Conservation (phyloP, 2,888 invertebrate genomes). For the Acanthosepion esculentum region DNA sequence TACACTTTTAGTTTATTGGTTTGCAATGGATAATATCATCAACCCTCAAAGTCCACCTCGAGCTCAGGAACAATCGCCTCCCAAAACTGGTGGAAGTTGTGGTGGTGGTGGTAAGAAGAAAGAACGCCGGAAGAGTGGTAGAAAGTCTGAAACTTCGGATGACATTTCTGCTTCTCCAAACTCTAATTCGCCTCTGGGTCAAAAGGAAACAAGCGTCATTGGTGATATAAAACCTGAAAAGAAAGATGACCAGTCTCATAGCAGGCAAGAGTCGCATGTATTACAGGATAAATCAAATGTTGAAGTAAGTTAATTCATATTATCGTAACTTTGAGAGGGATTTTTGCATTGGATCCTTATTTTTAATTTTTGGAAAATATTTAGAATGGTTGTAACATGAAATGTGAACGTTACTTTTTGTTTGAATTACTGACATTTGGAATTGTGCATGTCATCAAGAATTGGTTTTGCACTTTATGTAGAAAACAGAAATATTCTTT, state of each 20-base stretch:
- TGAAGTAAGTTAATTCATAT: background rate
- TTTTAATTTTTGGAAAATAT: too few relatives aligned
- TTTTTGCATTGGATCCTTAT: too few relatives aligned
- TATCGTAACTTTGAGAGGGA: too few relatives aligned
- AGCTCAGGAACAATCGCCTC: background rate
- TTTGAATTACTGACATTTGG: too few relatives aligned
- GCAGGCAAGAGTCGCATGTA: background rate
- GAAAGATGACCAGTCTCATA: background rate
- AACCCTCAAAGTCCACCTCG: background rate
- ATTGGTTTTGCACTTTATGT: too few relatives aligned
- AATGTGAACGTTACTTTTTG: too few relatives aligned
- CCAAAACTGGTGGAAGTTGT: background rate
- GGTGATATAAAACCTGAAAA: background rate
- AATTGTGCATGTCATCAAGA: too few relatives aligned
- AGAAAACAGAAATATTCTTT: too few relatives aligned
- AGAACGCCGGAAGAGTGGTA: slow-evolving; percentile 36
- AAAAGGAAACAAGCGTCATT: background rate
- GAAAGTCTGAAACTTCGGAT: background rate
- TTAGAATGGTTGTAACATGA: too few relatives aligned
- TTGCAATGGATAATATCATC: slow-evolving; percentile 15
- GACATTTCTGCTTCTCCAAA: background rate
- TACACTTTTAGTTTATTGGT: background rate
- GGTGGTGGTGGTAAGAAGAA: background rate
- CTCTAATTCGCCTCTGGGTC: background rate
- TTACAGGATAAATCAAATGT: slow-evolving; percentile 43